Base-by-base conservation (phyloP, 2,797 vertebrate genomes). In the Liparis tanakae region DNA sequence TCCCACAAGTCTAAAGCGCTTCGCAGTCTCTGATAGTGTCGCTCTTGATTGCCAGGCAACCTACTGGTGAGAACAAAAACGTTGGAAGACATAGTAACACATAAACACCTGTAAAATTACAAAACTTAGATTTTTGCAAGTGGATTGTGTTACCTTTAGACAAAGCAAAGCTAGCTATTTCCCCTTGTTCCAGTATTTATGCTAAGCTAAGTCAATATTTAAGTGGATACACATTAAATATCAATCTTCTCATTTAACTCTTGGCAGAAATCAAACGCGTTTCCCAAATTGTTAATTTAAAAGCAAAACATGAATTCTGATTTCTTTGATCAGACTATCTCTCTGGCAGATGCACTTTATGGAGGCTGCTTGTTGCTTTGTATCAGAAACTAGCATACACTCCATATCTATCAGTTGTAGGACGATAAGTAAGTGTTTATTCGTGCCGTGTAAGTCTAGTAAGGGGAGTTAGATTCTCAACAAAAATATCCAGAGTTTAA, bases 361-460 rank as follows among this genome's bases (percentile, higher is more conserved):
- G 41, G 25, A 44, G 61, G 14, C 46, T 34, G n/a, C 22, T 73
- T 58, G 44, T 48, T 64, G 20, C 33, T 64, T 41, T 72, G 56
- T 70, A 70, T 43, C 3, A 46, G 18, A 12, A 46, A 33, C 10
- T 70, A 82, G 33, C 37, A 57, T 56, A 9, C 20, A 60, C 7
- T 36, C 18, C 39, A 60, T 50, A 56, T 65, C 5, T 72, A 25
- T 63, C 6, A 25, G 8, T 54, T 22, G 13, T 68, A 5, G 39
- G 43, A 46, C 8, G 37, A 4, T 53, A 18, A 3, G 1, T 59
- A 51, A 6, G 43, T 69, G 30, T 64, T 44, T 6, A 7, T 34
- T 17, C 76, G 48, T 33, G 10, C 18, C 51, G 6, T 65, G 14
- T 50, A 44, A 36, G 5, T 55, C 1, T 10, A 18, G 37, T 37